A percentile compares a stretch with the other conserved stretches of the same genome.
These are phyloP conservation scores for Corella eumyota DNA, from an alignment of 23 tunicate species.

Conservation along the genomic window DNA sequence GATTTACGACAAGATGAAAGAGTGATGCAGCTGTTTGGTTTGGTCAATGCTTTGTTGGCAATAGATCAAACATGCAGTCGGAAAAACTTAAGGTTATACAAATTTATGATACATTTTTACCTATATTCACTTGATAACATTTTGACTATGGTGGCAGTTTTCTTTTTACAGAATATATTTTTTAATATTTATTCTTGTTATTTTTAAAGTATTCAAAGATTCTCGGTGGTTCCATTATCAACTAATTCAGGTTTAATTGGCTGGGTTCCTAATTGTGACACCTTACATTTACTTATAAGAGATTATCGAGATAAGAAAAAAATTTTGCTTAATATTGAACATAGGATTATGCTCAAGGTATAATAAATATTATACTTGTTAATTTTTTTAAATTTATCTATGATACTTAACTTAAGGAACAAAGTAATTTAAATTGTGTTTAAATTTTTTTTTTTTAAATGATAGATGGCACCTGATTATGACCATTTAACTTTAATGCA, in stretches of 20 bases:
- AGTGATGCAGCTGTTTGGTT: constrained; percentile 98
- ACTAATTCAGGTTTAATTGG: constrained; percentile 94
- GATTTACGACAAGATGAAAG: constrained; percentile 96
- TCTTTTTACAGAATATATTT: background rate
- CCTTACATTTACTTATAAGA: constrained; percentile 74
- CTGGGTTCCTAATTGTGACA: constrained; percentile 97
- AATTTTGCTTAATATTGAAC: constrained; percentile 83
- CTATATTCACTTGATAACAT: background rate
- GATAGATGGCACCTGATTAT: constrained; percentile 96
- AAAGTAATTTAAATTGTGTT: background rate
- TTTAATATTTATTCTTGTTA: background rate
- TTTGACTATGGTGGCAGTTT: background rate
- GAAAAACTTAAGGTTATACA: constrained; percentile 80
- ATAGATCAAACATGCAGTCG: constrained; percentile 73
- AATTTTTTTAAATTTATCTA: background rate
- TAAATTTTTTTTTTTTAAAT: background rate
- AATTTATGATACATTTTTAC: background rate
- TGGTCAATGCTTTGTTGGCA: constrained; percentile 79
- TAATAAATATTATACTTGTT: background rate
- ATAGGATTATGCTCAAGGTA: constrained; percentile 79
- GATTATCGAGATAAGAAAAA: constrained; percentile 90
- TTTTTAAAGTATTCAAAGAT: constrained; percentile 61
- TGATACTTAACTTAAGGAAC: background rate
- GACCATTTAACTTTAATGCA: constrained; percentile 89
- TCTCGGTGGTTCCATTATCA: constrained; percentile 86